phyloP scores from a whole-genome alignment of 2,113 vertebrate genomes.

The Papio anubis region DNA sequence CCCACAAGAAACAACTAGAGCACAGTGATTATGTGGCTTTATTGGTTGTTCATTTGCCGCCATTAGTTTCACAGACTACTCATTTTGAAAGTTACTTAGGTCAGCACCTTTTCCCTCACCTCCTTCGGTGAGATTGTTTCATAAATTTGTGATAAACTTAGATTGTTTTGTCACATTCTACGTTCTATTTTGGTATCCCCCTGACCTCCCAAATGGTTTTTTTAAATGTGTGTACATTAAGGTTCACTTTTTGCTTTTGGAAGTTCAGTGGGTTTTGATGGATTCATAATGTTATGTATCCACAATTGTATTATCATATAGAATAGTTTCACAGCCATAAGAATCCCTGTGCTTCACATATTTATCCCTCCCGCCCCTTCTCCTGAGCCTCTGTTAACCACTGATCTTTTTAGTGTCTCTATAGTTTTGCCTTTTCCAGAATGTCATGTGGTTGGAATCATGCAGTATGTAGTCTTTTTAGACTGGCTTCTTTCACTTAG shows the following conservation, averaged over 20 bases:
- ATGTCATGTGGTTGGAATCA: not conserved
- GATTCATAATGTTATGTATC: not conserved
- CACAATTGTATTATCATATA: not conserved
- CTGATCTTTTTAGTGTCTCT: not conserved
- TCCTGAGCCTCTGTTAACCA: not conserved
- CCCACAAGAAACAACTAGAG: not conserved
- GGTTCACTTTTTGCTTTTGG: not conserved
- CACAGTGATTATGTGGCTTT: not conserved
- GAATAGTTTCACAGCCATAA: not conserved
- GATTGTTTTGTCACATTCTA: not conserved
- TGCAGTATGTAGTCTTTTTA: not conserved
- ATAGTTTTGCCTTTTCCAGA: constrained; percentile 3
- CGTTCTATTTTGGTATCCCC: not conserved
- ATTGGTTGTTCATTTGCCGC: not conserved
- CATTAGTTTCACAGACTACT: not conserved
- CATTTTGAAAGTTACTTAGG: constrained; percentile 9
- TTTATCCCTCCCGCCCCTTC: not conserved
- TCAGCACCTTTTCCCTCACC: not conserved
- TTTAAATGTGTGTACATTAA: not conserved
- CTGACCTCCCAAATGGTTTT: not conserved
- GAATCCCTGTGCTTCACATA: not conserved
- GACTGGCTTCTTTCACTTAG: not conserved
- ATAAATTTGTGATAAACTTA: not conserved
- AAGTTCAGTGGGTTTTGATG: not conserved
- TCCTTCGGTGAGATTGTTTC: not conserved